Evolutionary conservation across 2,113 vertebrate genomes (phyloP).

Genomic region (Perognathus longimembris): DNA sequence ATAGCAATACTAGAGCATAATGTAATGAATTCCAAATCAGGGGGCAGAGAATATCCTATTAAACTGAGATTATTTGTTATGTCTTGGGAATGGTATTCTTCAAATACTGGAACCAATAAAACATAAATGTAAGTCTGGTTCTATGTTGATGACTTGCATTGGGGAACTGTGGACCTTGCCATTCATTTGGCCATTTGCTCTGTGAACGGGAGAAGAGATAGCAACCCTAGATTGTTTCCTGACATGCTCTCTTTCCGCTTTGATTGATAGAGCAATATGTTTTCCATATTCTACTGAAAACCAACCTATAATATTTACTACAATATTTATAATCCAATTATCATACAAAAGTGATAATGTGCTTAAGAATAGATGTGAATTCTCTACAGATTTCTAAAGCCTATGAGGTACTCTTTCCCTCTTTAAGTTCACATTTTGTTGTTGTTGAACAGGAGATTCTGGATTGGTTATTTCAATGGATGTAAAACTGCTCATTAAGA

Average conservation of each 20-base stretch:
- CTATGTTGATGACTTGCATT: not conserved
- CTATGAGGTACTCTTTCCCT: not conserved
- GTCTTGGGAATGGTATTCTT: not conserved
- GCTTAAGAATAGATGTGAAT: not conserved
- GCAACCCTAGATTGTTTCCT: not conserved
- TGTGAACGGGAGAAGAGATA: not conserved
- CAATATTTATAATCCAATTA: not conserved
- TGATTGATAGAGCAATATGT: not conserved
- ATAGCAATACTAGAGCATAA: not conserved
- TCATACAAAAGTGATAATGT: not conserved
- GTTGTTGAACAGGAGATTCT: not conserved
- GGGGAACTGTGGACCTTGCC: not conserved
- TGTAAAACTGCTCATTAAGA: not conserved
- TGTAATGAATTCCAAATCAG: not conserved
- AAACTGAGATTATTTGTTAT: constrained; percentile 48
- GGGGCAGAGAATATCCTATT: constrained; percentile 10
- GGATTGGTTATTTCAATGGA: not conserved
- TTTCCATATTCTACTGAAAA: not conserved
- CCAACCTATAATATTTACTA: not conserved
- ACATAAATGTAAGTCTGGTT: constrained; percentile 26
- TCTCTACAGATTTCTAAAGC: not conserved
- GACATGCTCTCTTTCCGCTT: not conserved
- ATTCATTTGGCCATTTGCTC: not conserved
- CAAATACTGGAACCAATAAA: constrained; percentile 29
- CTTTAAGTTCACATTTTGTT: not conserved